Evolutionary conservation across 2,113 vertebrate genomes (phyloP).

Genomic region (Okapia johnstoni): DNA sequence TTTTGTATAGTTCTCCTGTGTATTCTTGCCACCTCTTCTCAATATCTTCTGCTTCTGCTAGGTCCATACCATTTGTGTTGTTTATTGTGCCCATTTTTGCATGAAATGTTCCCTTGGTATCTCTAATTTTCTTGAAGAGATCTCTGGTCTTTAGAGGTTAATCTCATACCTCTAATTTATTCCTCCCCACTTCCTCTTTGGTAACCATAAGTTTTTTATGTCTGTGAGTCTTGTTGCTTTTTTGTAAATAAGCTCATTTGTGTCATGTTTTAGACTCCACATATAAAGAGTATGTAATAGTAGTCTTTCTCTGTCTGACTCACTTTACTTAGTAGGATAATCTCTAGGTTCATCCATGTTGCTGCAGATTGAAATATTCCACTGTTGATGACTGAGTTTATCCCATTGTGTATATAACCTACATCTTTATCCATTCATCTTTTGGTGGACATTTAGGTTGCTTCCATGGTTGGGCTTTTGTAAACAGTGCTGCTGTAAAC

Average conservation of each 20-base stretch:
- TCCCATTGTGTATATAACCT: not conserved
- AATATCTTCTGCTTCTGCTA: not conserved
- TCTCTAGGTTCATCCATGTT: not conserved
- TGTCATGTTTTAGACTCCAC: not conserved
- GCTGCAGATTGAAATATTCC: not conserved
- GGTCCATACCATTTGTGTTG: not conserved
- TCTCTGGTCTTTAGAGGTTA: not conserved
- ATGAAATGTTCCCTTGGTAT: not conserved
- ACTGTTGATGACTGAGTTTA: not conserved
- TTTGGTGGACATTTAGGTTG: not conserved
- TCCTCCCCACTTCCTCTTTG: not conserved
- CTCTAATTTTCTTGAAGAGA: not conserved
- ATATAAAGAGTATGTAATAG: not conserved
- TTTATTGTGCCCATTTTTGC: not conserved
- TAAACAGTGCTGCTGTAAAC: not conserved
- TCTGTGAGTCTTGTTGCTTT: not conserved
- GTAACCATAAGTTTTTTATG: not conserved
- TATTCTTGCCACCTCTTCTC: not conserved
- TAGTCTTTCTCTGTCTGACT: not conserved
- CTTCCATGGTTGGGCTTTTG: not conserved
- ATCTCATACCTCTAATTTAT: not conserved
- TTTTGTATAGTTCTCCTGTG: not conserved
- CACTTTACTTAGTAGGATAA: not conserved
- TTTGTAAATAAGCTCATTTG: not conserved
- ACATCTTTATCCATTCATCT: not conserved